Evolutionary conservation across 2,113 vertebrate species (phyloP).

Genomic region (Sakesphorus luctuosus): DNA sequence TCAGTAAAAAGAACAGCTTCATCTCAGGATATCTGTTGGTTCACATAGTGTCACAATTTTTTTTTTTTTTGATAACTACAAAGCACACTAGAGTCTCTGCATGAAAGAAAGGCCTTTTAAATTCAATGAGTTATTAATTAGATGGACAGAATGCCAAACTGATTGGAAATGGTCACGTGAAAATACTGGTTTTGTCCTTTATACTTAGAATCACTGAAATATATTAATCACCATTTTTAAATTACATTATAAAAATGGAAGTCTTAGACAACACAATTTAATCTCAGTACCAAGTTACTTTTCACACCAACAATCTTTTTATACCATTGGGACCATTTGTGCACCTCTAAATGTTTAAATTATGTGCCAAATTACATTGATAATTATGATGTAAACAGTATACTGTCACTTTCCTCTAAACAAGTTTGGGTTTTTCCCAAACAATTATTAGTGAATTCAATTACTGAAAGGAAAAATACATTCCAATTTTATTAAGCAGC

Average conservation of each 20-base stretch:
- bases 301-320: background rate
- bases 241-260: background rate
- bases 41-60: background rate
- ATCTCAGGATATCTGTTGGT: background rate
- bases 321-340: background rate
- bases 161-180: background rate
- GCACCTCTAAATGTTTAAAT: background rate
- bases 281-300: background rate
- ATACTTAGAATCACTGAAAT: background rate
- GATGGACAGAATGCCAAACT: background rate
- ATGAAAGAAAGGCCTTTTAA: background rate
- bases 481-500: background rate
- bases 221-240: background rate
- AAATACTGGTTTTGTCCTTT: background rate
- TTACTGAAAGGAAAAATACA: background rate
- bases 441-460: background rate
- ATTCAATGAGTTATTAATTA: background rate
- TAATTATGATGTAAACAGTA: background rate
- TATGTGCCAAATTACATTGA: background rate
- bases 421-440: background rate
- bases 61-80: background rate
- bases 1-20: background rate
- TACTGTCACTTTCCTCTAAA: background rate
- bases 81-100: background rate
- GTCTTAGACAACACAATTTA: background rate